Evolutionary conservation across 2,888 invertebrate genomes (phyloP), one percentile per base, ranked within the genome.

Genomic region (Drosophila monieri): DNA sequence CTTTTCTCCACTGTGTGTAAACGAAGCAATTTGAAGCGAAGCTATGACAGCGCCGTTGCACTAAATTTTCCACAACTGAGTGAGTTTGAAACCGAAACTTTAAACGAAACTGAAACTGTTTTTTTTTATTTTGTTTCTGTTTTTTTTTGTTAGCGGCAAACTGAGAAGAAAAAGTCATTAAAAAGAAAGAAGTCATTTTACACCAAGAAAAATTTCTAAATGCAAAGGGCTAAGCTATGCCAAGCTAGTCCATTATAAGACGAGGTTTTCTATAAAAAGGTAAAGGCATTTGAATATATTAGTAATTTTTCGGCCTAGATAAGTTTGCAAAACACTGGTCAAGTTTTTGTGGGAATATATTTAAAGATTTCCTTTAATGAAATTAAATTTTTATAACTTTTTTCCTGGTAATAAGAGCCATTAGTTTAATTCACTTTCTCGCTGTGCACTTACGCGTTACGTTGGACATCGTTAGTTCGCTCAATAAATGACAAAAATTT

Each of bases 61-160:
- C 86, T 84, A 88, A 88, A 84, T 84, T 84, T 84, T 88, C 85
- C 85, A 85, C 86, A 72, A 88, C 55, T 81, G 79, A 88, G 64
- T 88, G 89, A 73, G 67, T 75, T 73, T 75, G 86, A 78, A 88
- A 88, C 87, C 30, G 43, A 64, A 64, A 64, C 56, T 70, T 78
- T 78, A 87, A 84, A 85, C 74, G 88, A 84, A 85, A 85, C 79
- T 73, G 88, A 85, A 85, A 85, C 88, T 64, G 85, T 73, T 77
- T 88, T 80, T 83, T 81, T 81, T 59, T 35, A 35, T 77, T 88
- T 80, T 83, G 73, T 78, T 81, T 57, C 9, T 27, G 8, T 25
- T 25, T 25, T 27, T 25, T 27, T 27, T 27, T 18, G 9, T 18
- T 18, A 18, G 18, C 15, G 51, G 54, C 68, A 59, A 41, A 23